These are phyloP conservation scores for Hoplostethus atlanticus DNA, from an alignment of 2,797 vertebrate species.

Conservation along the genomic window DNA sequence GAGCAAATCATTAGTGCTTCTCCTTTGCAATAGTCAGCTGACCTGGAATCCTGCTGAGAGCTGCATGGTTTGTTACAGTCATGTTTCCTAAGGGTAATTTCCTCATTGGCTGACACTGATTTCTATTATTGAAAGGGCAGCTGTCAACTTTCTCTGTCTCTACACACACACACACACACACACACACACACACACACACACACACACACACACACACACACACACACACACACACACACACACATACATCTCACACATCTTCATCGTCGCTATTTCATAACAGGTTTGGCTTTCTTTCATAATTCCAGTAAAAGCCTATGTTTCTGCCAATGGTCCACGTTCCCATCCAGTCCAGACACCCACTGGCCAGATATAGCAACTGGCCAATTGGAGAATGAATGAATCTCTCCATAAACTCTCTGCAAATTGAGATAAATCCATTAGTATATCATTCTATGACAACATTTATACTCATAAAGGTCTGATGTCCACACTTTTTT, in stretches of 20 bases:
- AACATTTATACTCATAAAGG: no score
- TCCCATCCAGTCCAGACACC: background rate
- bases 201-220: conserved; percentile 2
- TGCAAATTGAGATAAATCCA: background rate
- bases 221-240: conserved; percentile 6
- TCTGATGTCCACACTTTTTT: no score
- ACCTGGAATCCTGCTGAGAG: conserved; percentile 31
- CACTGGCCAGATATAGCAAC: background rate
- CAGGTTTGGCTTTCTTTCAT: background rate
- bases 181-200: conserved; percentile 1
- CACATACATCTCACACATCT: background rate
- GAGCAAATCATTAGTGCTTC: conserved; percentile 60
- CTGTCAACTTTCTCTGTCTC: background rate
- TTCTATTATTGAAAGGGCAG: background rate
- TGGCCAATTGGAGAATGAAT: background rate
- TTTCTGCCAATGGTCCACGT: background rate
- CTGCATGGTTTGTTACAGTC: conserved; percentile 21
- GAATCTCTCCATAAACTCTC: background rate
- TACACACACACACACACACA: background rate
- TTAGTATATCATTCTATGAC: no score
- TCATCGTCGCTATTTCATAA: background rate
- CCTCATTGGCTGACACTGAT: conserved; percentile 43
- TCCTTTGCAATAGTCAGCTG: conserved; percentile 52
- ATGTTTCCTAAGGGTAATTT: conserved; percentile 38
- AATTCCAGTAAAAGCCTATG: background rate